Base-by-base conservation (phyloP, 2,888 invertebrate genomes). In the Nemapogon koenigi region DNA sequence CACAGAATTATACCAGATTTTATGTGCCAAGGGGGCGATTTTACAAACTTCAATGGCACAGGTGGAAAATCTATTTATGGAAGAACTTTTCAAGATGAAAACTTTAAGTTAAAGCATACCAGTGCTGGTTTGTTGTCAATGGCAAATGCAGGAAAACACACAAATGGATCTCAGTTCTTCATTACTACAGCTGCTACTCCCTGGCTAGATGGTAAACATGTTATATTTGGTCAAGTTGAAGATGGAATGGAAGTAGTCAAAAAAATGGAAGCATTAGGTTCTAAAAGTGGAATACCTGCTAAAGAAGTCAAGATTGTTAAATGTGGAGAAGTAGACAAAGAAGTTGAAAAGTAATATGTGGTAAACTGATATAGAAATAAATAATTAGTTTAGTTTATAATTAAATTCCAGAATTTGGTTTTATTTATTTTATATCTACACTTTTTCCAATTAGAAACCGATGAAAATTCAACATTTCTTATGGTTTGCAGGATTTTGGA, bases 141-240 rank as follows among this genome's bases (percentile, higher is more conserved):
- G 96, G 96, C 96, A 39, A 97, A 97, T 69, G 91, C 95, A 55
- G 97, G 97, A 15, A 90, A 93, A 17, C 90, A 95, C 63, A 96
- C 97, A 46, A 97, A 97, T 68, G 97, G 97, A 38, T 95, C 95
- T 43, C 97, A 98, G 71, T 98, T 97, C 81, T 98, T 98, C 71
- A 87, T 98, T 52, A 94, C 95, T 46, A 94, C 94, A 46, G 91
- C 87, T 26, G 91, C 94, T 62, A 97, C 97, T 31, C 82, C 88
- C 33, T 98, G 97, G 97, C 81, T 97, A 57, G 95, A 97, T 58
- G 88, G 87, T 59, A 93, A 93, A 70, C 97, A 97, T 65, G 97
- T 97, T 43, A 96, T 96, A 1, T 97, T 97, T 67, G 97, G 97
- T 36, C 75, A 86, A 49, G 93, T 97, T 32, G 87, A 91, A 28